phyloP scores from a whole-genome alignment of 2,113 vertebrate genomes.

The Euleptes europaea region DNA sequence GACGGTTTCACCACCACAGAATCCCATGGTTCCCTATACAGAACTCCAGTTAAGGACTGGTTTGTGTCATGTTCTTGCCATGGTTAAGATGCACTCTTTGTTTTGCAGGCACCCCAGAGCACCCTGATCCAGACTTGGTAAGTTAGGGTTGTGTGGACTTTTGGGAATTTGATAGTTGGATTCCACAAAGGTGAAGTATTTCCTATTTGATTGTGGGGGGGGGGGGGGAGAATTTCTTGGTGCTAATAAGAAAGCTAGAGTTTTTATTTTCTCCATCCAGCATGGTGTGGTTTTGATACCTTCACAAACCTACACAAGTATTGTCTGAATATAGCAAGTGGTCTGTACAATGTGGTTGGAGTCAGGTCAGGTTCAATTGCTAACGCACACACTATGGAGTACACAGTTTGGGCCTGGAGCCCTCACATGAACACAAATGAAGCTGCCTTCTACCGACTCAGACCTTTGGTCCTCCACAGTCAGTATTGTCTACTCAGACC shows the following conservation, averaged over 20 bases:
- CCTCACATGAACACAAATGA: too few species aligned
- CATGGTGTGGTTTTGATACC: neutral
- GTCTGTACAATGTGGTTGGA: neutral
- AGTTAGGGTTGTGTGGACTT: constrained; percentile 6
- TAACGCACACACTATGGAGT: too few species aligned
- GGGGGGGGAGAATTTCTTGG: neutral
- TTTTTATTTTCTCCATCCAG: neutral
- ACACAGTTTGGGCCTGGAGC: too few species aligned
- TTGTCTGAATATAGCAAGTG: neutral
- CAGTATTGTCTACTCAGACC: too few species aligned
- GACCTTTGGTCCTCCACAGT: too few species aligned
- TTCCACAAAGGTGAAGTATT: neutral
- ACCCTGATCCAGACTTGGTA: neutral
- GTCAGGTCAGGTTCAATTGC: neutral
- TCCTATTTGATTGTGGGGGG: neutral
- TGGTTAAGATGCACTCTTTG: neutral
- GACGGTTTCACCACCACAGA: too few species aligned
- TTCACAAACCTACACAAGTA: too few species aligned
- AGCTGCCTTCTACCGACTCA: too few species aligned
- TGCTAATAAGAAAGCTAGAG: neutral
- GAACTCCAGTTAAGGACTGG: neutral
- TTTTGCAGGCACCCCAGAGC: constrained; percentile 6
- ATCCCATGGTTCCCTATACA: too few species aligned
- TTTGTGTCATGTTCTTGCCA: neutral
- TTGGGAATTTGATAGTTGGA: neutral